phyloP scores from a whole-genome alignment of 2,888 invertebrate species.

The Epicampocera succincta region DNA sequence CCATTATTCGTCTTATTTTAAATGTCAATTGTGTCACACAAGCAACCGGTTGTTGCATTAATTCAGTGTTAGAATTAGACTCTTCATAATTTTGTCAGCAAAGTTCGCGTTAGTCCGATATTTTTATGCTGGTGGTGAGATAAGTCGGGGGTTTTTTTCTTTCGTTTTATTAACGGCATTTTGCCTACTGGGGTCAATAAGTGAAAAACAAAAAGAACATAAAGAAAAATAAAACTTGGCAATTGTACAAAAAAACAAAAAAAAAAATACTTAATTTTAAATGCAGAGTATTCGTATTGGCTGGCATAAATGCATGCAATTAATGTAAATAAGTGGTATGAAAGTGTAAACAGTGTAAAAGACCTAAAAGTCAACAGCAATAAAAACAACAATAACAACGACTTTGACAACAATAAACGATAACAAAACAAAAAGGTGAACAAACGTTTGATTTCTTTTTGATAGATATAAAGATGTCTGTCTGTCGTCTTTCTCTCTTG shows the following conservation, averaged over 20 bases:
- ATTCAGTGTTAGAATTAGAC: too few relatives aligned
- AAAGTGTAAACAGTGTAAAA: conserved; percentile 38
- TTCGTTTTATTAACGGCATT: background rate
- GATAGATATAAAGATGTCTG: background rate
- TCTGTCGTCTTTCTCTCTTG: too few relatives aligned
- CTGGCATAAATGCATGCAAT: conserved; percentile 25
- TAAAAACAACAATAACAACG: conserved; percentile 3
- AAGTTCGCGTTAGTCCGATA: too few relatives aligned
- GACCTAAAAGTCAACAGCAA: conserved; percentile 3
- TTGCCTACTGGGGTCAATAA: conserved; percentile 4
- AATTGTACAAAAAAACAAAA: background rate
- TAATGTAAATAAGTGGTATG: conserved; percentile 13
- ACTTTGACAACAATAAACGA: conserved; percentile 15
- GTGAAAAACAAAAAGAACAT: background rate
- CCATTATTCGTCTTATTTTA: too few relatives aligned
- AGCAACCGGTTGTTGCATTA: too few relatives aligned
- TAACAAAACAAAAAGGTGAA: conserved; percentile 56
- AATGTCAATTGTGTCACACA: too few relatives aligned
- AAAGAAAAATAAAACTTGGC: conserved; percentile 21
- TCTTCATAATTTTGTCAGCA: too few relatives aligned
- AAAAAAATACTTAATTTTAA: conserved; percentile 35
- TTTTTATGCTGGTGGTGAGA: too few relatives aligned
- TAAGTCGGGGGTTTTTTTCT: too few relatives aligned
- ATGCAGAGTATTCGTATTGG: conserved; percentile 8
- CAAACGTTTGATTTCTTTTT: conserved; percentile 54